phyloP scores from a whole-genome alignment of 1,140 invertebrate species.

The Brachionus plicatilis region DNA sequence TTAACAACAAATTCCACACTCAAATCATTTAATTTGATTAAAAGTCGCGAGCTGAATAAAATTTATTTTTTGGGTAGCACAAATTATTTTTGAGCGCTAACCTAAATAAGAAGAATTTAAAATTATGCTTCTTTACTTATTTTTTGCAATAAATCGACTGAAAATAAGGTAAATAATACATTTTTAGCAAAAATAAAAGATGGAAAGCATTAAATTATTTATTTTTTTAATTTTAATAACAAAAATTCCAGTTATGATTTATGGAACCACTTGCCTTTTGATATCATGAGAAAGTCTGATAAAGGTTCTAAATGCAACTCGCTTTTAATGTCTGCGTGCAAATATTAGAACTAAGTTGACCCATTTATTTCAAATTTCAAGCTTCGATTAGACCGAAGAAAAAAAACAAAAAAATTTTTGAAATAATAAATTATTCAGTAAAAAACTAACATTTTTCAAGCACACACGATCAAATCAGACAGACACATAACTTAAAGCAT shows the following conservation, averaged over 20 bases:
- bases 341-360: neutral
- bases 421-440: neutral
- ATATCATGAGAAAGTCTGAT: neutral
- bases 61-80: neutral
- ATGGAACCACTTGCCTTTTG: neutral
- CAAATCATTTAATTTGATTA: neutral
- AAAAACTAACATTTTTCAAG: neutral
- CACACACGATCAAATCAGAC: neutral
- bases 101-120: neutral
- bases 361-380: neutral
- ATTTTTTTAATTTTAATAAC: neutral
- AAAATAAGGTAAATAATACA: neutral
- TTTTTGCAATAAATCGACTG: neutral
- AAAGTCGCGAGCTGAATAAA: neutral
- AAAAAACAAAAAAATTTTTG: neutral
- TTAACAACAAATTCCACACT: neutral
- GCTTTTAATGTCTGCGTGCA: neutral
- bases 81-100: neutral
- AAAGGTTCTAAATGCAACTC: neutral
- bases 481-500: neutral
- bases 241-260: neutral
- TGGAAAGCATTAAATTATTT: neutral
- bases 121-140: neutral
- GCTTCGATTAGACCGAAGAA: neutral
- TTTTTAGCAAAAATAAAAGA: neutral